Conservation (phyloP, 2,113 vertebrate species). For the Mandrillus leucophaeus region DNA sequence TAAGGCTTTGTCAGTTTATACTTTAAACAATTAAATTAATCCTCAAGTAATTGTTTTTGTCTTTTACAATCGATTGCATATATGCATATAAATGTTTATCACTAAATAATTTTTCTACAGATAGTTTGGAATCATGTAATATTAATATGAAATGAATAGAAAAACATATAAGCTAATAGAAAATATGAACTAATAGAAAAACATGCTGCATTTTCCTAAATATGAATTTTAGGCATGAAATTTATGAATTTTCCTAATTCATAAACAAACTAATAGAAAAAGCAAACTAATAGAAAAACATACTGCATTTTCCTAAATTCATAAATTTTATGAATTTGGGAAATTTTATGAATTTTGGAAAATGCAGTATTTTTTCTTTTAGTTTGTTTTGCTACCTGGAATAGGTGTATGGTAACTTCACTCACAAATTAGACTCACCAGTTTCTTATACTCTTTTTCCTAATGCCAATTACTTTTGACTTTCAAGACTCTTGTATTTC, state of each 20-base stretch:
- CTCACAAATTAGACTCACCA: neutral
- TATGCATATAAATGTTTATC: neutral
- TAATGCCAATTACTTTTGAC: neutral
- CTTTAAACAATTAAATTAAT: conserved; percentile 4
- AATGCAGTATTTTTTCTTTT: neutral
- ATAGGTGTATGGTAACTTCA: neutral
- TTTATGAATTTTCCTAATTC: too few relatives aligned
- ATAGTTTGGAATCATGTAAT: neutral
- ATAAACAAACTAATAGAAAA: too few relatives aligned
- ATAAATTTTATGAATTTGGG: too few relatives aligned
- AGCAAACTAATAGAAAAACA: too few relatives aligned
- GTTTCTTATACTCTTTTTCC: neutral
- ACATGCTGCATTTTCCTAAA: too few relatives aligned
- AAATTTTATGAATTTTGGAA: neutral
- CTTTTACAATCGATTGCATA: neutral
- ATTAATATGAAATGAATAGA: too few relatives aligned
- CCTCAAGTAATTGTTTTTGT: neutral
- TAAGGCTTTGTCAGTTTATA: neutral
- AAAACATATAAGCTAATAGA: too few relatives aligned
- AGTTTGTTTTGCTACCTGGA: neutral
- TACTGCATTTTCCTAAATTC: too few relatives aligned
- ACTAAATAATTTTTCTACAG: neutral
- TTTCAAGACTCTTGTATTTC: neutral
- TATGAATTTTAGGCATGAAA: too few relatives aligned
- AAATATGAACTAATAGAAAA: too few relatives aligned